Conservation (phyloP, 1,140 invertebrate species). For the Drosophila arizonae region DNA sequence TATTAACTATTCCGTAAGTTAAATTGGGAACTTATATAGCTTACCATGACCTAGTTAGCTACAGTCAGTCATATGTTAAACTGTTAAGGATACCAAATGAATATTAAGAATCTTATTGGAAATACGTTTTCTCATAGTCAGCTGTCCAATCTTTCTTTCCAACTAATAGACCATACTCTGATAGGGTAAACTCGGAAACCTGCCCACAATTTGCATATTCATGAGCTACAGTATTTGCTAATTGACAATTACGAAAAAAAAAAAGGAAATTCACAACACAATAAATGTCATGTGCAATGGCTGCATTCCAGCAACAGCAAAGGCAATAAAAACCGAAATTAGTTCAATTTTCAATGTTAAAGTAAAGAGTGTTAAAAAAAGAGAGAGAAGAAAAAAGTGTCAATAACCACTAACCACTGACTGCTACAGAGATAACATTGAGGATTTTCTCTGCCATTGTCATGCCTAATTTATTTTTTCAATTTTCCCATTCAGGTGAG, state of each 20-base stretch:
- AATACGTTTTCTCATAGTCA: background rate
- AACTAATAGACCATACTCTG: slow-evolving; percentile 23
- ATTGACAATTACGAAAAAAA: slow-evolving; percentile 71
- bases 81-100: no score
- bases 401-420: slow-evolving; percentile 24
- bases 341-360: slow-evolving; percentile 53
- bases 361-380: slow-evolving; percentile 20
- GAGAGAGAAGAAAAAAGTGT: slow-evolving; percentile 3
- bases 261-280: slow-evolving; percentile 38
- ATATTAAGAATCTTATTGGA: no score
- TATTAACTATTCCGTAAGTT: no score
- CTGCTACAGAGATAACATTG: slow-evolving; percentile 32
- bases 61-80: no score
- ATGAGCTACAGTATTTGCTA: slow-evolving; percentile 79
- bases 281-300: slow-evolving; percentile 24
- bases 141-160: background rate
- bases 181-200: slow-evolving; percentile 35
- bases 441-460: slow-evolving; percentile 41
- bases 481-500: slow-evolving; percentile 54
- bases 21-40: no score
- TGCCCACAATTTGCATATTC: slow-evolving; percentile 70
- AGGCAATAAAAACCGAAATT: slow-evolving; percentile 61
- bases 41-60: no score
- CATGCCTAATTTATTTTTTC: slow-evolving; percentile 40
- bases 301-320: slow-evolving; percentile 33